Evolutionary conservation across 2,797 vertebrate genomes (phyloP).

Genomic region (Erpetoichthys calabaricus): DNA sequence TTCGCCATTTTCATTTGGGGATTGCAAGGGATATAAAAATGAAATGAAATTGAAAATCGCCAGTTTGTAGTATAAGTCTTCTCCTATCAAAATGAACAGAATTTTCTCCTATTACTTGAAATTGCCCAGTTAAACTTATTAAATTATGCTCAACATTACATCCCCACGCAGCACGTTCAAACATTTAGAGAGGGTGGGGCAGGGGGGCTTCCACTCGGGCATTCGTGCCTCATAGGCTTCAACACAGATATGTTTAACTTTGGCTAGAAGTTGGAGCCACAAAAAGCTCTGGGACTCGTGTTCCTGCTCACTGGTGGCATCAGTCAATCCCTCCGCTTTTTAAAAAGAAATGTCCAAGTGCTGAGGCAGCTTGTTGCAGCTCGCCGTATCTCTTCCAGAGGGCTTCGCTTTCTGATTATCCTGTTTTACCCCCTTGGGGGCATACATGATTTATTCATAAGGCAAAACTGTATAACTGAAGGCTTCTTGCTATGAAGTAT

Average conservation of each 20-base stretch:
- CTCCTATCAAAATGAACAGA: neutral
- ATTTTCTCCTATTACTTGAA: neutral
- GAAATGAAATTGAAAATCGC: neutral
- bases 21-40: neutral
- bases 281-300: too few species aligned
- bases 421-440: constrained; percentile 19
- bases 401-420: constrained; percentile 30
- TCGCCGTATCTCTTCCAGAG: constrained; percentile 17
- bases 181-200: neutral
- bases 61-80: neutral
- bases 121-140: neutral
- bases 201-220: too few species aligned
- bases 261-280: too few species aligned
- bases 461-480: constrained; percentile 28
- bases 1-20: neutral
- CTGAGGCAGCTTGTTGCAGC: constrained; percentile 26
- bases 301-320: too few species aligned
- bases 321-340: too few species aligned
- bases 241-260: too few species aligned
- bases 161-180: neutral
- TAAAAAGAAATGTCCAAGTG: constrained; percentile 25
- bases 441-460: constrained; percentile 43
- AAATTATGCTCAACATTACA: neutral
- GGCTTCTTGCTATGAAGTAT: constrained; percentile 32
- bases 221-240: too few species aligned